These are phyloP conservation scores for Ephydatia muelleri DNA, from an alignment of 37 sponge, comb jelly and placozoan species.

Conservation along the genomic window DNA sequence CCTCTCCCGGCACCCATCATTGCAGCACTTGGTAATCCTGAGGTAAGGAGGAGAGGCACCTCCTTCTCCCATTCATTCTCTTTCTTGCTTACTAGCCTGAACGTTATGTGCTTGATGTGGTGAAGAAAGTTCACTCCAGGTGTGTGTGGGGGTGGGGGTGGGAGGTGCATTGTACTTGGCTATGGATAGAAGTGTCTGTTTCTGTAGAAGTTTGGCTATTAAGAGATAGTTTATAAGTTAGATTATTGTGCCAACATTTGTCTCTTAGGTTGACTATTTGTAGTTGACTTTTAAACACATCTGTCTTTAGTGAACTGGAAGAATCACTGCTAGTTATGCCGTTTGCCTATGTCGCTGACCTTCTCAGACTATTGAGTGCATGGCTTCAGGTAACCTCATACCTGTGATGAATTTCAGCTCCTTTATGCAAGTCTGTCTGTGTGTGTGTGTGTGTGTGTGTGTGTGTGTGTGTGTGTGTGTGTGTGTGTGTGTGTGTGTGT, in stretches of 20 bases:
- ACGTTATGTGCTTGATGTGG: constrained; percentile 66
- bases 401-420: not conserved
- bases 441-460: not conserved
- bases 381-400: constrained; percentile 59
- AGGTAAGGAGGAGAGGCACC: constrained; percentile 43
- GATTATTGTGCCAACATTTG: no score
- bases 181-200: not conserved
- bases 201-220: no score
- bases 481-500: not conserved
- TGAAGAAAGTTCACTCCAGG: constrained; percentile 6
- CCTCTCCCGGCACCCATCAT: constrained; percentile 77
- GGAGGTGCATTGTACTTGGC: no score
- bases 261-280: no score
- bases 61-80: not conserved
- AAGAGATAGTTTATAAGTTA: no score
- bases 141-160: not conserved
- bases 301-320: constrained; percentile 79
- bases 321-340: constrained; percentile 91
- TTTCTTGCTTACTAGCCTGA: constrained; percentile 39
- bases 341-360: constrained; percentile 64
- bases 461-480: not conserved
- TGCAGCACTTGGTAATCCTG: constrained; percentile 63
- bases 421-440: constrained; percentile 2
- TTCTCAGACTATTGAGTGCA: constrained; percentile 51
- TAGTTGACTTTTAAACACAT: not conserved